Evolutionary conservation across 2,888 invertebrate species (phyloP), one percentile per base, ranked within the genome.

Genomic region (Nematopogon swammerdamellus): DNA sequence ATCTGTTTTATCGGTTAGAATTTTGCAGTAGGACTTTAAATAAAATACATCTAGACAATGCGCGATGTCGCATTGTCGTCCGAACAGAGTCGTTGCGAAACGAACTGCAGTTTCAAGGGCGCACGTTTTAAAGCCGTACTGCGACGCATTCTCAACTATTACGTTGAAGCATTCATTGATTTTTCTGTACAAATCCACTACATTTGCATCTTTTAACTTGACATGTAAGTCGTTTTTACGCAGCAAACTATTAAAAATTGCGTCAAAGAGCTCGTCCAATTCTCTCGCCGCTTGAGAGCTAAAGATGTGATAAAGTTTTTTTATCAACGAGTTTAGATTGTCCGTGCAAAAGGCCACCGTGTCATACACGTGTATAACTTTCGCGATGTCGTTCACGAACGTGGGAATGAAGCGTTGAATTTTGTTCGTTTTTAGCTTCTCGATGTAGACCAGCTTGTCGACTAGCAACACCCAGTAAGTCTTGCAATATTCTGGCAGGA

Each of bases 381-480:
- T 72, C 0, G 60, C 10, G 1, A 67, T 46, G 47, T 77, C 72
- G 50, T 71, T 70, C 0, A 57, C 59, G 0, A 76, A 44, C 54
- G 70, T 72, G 49, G 67, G 64, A 49, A 75, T 14, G 11, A n/a
- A n/a, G n/a, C n/a, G n/a, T n/a, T n/a, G n/a, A n/a, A n/a, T n/a
- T n/a, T n/a, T n/a, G n/a, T n/a, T n/a, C 63, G 0, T 49, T 57
- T 68, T 70, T 0, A 74, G 55, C 50, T 59, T 68, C 25, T 73
- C 75, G 1, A 76, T 63, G 47, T 65, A 77, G 0, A 57, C 50
- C 1, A 77, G 52, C 30, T 75, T 55, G 45, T 77, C 76, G 0
- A 61, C 66, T 0, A 77, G 20, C 0, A 79, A 66, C 18, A 68
- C 69, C 70, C 74, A 75, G 52, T 77, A 79, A 0, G 73, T 75